Base-by-base conservation (phyloP, 2,797 vertebrate genomes). In the Lepilemur ruficaudatus region DNA sequence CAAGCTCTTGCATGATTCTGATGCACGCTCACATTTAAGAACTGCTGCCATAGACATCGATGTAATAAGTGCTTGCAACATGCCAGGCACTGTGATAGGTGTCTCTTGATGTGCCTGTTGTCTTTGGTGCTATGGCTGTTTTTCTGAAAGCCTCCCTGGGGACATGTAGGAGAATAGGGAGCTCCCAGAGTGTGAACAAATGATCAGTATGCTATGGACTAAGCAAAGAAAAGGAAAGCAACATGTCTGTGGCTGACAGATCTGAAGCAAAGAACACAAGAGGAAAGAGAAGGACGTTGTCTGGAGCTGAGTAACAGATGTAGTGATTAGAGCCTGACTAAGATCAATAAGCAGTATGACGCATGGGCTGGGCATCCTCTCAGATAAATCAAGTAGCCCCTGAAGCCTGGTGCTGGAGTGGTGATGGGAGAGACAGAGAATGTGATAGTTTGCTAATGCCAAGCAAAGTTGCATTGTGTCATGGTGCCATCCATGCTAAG, bases 301-400 rank as follows among this genome's bases (percentile, higher is more conserved):
- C 83, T 90, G 88, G 90, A 98, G 76, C 95, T 97, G 89, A 88
- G 95, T 96, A 97, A 97, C 73, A 96, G 97, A 98, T 97, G 57
- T 95, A 92, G 89, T 88, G 94, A n/a, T 1, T 94, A 25, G 69
- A 96, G 90, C 78, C 84, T 92, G 93, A 92, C 85, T 97, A 79
- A 97, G 79, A 96, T 96, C 96, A 98, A 97, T 91, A 97, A 97
- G 97, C 92, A 97, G 96, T 95, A 96, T 97, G 92, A 95, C 92
- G 92, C 97, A 97, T 83, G 97, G 96, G 65, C 87, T 95, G 73
- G 91, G 80, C 95, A 97, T 94, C 96, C 91, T 91, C 61, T 96
- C 83, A 97, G 48, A 97, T 97, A 97, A 98, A 97, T 48, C 92
- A 7, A 0, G 91, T 97, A 82, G 94, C 92, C 91, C 78, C 55